Evolutionary conservation across 2,113 vertebrate genomes (phyloP).

Genomic region (Ranitomeya variabilis): DNA sequence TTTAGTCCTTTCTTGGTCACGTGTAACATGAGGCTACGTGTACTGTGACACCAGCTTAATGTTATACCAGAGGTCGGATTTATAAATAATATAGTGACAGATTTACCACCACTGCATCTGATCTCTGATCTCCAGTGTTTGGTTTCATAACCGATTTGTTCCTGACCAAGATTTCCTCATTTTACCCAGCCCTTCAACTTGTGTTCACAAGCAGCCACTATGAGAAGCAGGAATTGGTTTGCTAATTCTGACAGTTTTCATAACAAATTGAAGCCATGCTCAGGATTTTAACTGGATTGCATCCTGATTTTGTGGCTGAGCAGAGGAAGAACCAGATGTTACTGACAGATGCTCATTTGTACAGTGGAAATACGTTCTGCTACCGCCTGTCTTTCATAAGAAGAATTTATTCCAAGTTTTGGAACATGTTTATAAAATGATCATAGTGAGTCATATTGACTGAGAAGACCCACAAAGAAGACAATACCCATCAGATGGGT

Average conservation of each 20-base stretch:
- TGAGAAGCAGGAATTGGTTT: constrained; percentile 13
- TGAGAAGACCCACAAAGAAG: neutral
- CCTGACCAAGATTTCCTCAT: constrained; percentile 3
- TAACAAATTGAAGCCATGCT: constrained; percentile 51
- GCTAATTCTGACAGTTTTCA: constrained; percentile 50
- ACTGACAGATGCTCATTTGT: constrained; percentile 14
- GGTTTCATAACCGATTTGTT: neutral
- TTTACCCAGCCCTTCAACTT: neutral
- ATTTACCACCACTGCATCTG: neutral
- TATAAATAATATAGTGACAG: neutral
- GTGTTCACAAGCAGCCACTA: neutral
- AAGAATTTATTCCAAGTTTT: neutral
- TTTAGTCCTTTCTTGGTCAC: neutral
- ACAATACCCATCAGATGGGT: no score
- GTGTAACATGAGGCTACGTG: neutral
- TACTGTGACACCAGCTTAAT: neutral
- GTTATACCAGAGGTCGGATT: neutral
- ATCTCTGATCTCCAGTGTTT: neutral
- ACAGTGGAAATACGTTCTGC: neutral
- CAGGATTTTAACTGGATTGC: constrained; percentile 26
- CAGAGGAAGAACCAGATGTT: constrained; percentile 32
- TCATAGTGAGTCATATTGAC: neutral
- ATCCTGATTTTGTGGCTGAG: constrained; percentile 30
- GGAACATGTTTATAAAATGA: neutral
- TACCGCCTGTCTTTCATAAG: neutral